These are phyloP conservation scores for Etia nguti DNA, from an alignment of 2,113 vertebrate species.

Conservation along the genomic window DNA sequence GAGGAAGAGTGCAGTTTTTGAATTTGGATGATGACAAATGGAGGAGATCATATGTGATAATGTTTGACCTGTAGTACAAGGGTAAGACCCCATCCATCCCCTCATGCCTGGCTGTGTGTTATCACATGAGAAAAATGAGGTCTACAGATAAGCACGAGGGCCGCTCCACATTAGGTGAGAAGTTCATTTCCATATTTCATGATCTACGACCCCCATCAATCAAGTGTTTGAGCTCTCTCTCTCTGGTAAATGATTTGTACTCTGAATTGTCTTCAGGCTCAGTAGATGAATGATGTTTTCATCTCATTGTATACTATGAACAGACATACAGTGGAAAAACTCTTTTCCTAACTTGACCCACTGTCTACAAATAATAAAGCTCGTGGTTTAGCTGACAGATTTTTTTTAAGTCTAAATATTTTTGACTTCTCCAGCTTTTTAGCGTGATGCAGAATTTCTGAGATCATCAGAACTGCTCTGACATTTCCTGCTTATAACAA, in stretches of 20 bases:
- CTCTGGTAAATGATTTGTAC: slow-evolving; percentile 86
- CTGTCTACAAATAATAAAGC: background rate
- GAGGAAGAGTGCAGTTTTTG: slow-evolving; percentile 2
- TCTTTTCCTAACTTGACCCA: background rate
- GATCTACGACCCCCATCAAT: slow-evolving; percentile 84
- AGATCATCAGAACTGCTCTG: too few relatives aligned
- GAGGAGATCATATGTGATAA: slow-evolving; percentile 51
- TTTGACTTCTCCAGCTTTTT: background rate
- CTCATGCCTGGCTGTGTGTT: slow-evolving; percentile 69
- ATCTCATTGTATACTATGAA: background rate
- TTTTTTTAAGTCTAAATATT: background rate
- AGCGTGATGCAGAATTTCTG: too few relatives aligned
- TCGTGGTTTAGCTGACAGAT: background rate
- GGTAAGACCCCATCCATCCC: slow-evolving; percentile 27
- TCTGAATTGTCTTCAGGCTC: slow-evolving; percentile 69
- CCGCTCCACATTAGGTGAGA: slow-evolving; percentile 80
- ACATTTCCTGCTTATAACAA: background rate
- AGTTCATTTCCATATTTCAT: slow-evolving; percentile 93
- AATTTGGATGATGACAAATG: slow-evolving; percentile 50
- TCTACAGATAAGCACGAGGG: slow-evolving; percentile 76
- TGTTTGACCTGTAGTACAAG: slow-evolving; percentile 75
- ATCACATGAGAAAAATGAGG: slow-evolving; percentile 79
- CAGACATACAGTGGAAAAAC: background rate
- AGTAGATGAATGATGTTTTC: background rate
- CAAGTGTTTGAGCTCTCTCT: slow-evolving; percentile 68